Conservation (phyloP, 2,888 invertebrate genomes). For the Agapostemon virescens region DNA sequence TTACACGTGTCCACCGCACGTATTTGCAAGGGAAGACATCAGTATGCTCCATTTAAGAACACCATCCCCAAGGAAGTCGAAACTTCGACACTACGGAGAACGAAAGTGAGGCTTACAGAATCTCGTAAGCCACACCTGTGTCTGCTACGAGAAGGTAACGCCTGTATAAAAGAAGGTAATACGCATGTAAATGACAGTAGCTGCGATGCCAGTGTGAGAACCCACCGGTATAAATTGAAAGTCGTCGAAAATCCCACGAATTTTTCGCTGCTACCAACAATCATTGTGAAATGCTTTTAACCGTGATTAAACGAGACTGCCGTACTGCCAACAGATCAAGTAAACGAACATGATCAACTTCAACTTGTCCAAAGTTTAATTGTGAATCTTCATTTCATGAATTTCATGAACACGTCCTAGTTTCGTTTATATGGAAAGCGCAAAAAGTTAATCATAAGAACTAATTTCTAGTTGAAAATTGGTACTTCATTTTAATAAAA, state of each 20-base stretch:
- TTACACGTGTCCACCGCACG: constrained; percentile 14
- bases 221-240: constrained; percentile 51
- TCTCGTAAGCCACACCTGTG: constrained; percentile 65
- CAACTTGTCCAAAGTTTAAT: not conserved
- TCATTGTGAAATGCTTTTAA: not conserved
- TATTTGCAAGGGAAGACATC: constrained; percentile 47
- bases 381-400: constrained; percentile 4
- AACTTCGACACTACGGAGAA: constrained; percentile 41
- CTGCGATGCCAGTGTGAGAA: constrained; percentile 45
- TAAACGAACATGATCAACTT: not conserved
- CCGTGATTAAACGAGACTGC: not conserved
- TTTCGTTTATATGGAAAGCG: constrained; percentile 6
- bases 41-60: constrained; percentile 40
- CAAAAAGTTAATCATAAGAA: not conserved
- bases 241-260: constrained; percentile 31
- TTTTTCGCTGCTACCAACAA: constrained; percentile 17
- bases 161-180: constrained; percentile 69
- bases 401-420: not conserved
- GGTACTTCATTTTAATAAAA: not conserved
- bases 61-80: constrained; percentile 25
- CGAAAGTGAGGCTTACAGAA: constrained; percentile 40
- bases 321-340: not conserved
- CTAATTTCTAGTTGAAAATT: constrained; percentile 8
- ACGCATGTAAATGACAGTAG: constrained; percentile 64
- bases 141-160: constrained; percentile 63